Conservation (phyloP, 2,113 vertebrate genomes). For the Potamarius usumacintae region DNA sequence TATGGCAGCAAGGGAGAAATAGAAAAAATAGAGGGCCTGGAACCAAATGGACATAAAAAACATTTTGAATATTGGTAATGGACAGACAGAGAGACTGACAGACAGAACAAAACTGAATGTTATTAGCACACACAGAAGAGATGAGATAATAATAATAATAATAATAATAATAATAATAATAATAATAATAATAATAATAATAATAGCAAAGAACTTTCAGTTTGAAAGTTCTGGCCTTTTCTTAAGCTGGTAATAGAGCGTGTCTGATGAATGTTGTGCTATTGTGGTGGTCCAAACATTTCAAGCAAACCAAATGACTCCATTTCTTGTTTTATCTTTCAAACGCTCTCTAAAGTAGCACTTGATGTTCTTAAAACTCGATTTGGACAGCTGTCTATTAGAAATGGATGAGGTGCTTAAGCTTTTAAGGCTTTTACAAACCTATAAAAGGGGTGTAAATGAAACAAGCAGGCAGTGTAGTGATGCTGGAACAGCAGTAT, state of each 20-base stretch:
- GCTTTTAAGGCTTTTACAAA: background rate
- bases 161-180: background rate
- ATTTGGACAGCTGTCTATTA: background rate
- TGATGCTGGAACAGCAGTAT: background rate
- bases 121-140: no score
- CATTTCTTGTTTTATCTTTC: background rate
- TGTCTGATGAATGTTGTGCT: background rate
- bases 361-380: background rate
- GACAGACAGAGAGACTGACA: background rate
- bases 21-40: background rate
- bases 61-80: background rate
- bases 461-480: background rate
- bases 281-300: background rate
- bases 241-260: background rate
- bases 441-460: background rate
- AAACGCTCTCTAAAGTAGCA: background rate
- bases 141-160: background rate
- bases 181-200: background rate
- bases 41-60: background rate
- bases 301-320: background rate
- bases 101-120: background rate
- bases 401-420: background rate
- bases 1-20: background rate
- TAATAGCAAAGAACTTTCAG: no score
- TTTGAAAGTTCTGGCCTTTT: background rate